These are phyloP conservation scores for Takifugu bimaculatus DNA, from an alignment of 2,113 vertebrate species.

Conservation along the genomic window DNA sequence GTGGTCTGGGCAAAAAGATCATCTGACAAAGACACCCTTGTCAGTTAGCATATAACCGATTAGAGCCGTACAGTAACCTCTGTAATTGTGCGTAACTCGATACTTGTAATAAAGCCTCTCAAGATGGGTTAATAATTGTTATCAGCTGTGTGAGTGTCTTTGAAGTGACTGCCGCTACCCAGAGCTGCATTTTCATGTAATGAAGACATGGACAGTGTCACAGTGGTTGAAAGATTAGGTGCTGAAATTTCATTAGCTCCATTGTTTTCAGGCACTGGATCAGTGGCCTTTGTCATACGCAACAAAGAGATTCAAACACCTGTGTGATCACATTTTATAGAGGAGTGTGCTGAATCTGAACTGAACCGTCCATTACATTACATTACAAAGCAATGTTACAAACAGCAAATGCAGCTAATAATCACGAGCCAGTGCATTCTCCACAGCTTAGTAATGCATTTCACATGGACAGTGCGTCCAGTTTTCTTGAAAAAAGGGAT, in stretches of 20 bases:
- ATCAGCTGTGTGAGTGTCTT: conserved; percentile 41
- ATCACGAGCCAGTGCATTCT: conserved; percentile 47
- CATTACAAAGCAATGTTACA: conserved; percentile 35
- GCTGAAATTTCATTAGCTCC: conserved; percentile 28
- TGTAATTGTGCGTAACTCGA: conserved; percentile 10
- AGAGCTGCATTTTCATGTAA: conserved; percentile 34
- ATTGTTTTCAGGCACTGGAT: conserved; percentile 14
- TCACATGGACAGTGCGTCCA: conserved; percentile 31
- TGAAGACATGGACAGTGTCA: neutral
- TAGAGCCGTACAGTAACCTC: conserved; percentile 28
- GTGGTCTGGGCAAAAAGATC: conserved; percentile 75
- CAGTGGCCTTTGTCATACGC: conserved; percentile 35
- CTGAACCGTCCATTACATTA: conserved; percentile 37
- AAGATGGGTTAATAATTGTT: conserved; percentile 24
- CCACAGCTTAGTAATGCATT: conserved; percentile 48
- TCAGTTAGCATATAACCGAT: conserved; percentile 1
- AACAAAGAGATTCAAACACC: conserved; percentile 14
- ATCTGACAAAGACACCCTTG: conserved; percentile 56
- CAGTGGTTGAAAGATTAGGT: no score
- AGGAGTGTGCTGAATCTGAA: conserved; percentile 4
- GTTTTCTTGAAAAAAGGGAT: conserved; percentile 35
- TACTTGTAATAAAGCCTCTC: conserved; percentile 23
- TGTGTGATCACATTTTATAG: conserved; percentile 8
- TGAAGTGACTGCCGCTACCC: conserved; percentile 9
- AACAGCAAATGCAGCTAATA: conserved; percentile 33